A percentile compares a stretch with the other conserved stretches of the same genome.
Evolutionary conservation across 2,888 invertebrate species (phyloP).

Genomic region (Lumbricus terrestris): DNA sequence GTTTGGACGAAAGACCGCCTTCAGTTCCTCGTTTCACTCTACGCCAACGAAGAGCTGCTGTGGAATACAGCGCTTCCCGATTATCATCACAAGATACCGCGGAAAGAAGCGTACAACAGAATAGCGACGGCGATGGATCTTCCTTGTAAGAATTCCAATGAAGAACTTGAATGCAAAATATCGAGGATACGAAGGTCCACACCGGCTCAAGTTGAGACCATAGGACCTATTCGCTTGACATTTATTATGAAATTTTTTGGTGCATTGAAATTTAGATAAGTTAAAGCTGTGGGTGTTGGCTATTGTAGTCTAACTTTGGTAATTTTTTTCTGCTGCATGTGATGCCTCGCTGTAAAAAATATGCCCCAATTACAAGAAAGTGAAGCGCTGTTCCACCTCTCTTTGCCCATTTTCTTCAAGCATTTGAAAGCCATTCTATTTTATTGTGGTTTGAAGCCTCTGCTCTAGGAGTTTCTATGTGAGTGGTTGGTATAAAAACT

Average conservation of each 20-base stretch:
- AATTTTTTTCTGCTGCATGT: too few relatives aligned
- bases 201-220: neutral
- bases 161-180: too few relatives aligned
- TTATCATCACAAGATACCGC: neutral
- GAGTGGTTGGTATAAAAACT: too few relatives aligned
- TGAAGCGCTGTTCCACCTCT: too few relatives aligned
- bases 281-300: neutral
- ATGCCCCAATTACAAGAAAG: too few relatives aligned
- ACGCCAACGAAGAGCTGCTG: neutral
- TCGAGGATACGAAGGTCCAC: too few relatives aligned
- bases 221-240: neutral
- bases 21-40: neutral
- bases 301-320: too few relatives aligned
- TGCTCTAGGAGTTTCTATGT: too few relatives aligned
- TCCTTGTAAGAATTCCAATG: neutral
- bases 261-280: neutral
- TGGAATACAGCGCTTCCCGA: neutral
- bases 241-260: neutral
- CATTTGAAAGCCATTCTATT: too few relatives aligned
- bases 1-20: constrained; percentile 8
- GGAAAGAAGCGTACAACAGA: neutral
- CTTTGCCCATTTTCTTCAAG: too few relatives aligned
- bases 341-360: too few relatives aligned
- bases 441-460: too few relatives aligned
- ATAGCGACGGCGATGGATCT: neutral